These are phyloP conservation scores for Euwallacea fornicatus DNA, from an alignment of 1,140 invertebrate species.

Conservation along the genomic window DNA sequence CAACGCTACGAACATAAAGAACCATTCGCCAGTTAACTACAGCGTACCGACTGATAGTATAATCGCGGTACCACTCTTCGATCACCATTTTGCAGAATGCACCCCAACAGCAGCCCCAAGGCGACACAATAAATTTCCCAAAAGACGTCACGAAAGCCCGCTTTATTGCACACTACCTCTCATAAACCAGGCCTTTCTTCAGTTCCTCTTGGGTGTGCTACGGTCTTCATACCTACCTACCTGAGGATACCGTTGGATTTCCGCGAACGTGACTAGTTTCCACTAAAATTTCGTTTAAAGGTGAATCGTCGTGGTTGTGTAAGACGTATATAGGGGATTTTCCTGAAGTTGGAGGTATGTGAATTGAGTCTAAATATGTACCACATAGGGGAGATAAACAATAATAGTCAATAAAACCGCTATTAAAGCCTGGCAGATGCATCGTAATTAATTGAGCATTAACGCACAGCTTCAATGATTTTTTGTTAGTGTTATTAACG, in stretches of 20 bases:
- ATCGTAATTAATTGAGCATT: background rate
- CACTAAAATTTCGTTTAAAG: constrained; percentile 4
- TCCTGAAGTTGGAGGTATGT: no score
- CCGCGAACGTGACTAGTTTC: constrained; percentile 6
- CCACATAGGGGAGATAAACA: background rate
- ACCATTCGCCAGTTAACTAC: constrained; percentile 18
- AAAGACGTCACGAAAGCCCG: no score
- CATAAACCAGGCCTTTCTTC: background rate
- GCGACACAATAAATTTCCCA: no score
- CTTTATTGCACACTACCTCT: constrained; percentile 4
- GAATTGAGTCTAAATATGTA: no score
- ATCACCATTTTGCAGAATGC: no score
- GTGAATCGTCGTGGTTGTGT: background rate
- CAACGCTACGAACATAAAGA: constrained; percentile 20
- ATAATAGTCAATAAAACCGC: constrained; percentile 1
- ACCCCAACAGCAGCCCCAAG: no score
- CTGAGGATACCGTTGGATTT: constrained; percentile 12
- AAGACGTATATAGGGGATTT: no score
- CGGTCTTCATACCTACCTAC: no score
- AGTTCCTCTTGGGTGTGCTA: background rate
- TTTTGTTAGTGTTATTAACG: background rate
- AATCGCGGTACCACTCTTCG: no score
- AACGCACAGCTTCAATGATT: background rate
- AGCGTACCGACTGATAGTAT: no score
- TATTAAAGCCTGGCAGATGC: no score